Base-by-base conservation (phyloP, 2,113 vertebrate genomes). In the Anguilla japonica region DNA sequence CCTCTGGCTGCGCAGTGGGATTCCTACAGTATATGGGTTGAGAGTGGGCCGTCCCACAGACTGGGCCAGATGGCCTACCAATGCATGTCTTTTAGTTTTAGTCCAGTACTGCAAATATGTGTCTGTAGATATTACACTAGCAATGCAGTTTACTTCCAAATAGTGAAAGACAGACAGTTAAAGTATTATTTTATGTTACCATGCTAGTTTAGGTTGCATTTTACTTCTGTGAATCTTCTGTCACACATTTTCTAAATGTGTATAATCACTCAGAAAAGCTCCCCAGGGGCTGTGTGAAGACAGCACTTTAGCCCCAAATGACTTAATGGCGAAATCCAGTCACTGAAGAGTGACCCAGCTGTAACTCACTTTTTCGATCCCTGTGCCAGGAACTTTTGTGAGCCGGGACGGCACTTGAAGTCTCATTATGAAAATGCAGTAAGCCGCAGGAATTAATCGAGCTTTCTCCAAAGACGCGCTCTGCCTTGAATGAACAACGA, bases 361-460 rank as follows among this genome's bases (percentile, higher is more conserved):
- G 53, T 83, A 60, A 87, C 29, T 87, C n/a, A 56, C 43, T 84
- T 84, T 87, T 83, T 83, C 41, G 71, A 46, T 6, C 26, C 80
- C 57, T 34, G n/a, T n/a, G 57, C 41, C 84, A 83, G 50, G 85
- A 87, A 50, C 82, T 87, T 67, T 67, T 79, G 81, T 85, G 34
- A 88, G 60, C 82, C 88, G 41, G 85, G 83, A 87, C 87, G 53
- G 81, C 39, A 79, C 89, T 90, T 91, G 87, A 46, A 86, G 82
- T 83, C 89, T 91, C 84, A 92, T 89, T 92, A 86, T 85, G 86
- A 91, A 87, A 80, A 67, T 9, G 5, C 71, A 11, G 71, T 82
- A 84, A 85, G 87, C 87, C 89, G 84, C 89, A 90, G 89, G 91
- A 91, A 79, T 88, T 75, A 87, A 88, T 88, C 88, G 0, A 81